Conservation (phyloP, 1,140 invertebrate species). For the Zaprionus tsacasi region DNA sequence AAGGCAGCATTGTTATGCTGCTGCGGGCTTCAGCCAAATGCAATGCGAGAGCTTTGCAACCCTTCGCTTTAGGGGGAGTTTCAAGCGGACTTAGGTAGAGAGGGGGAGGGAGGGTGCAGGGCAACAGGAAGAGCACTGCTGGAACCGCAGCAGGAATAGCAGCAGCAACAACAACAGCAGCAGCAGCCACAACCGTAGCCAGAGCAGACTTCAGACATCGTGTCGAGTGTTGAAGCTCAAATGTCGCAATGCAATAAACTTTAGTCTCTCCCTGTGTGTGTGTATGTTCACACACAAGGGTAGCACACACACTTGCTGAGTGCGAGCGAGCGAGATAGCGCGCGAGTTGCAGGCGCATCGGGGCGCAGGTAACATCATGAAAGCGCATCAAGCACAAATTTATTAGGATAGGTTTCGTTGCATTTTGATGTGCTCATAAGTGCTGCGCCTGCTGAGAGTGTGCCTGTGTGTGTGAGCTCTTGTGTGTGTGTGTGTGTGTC, state of each 20-base stretch:
- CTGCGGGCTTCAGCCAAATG: conserved; percentile 66
- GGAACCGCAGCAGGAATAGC: conserved; percentile 50
- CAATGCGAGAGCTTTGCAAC: conserved; percentile 77
- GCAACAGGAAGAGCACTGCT: conserved; percentile 10
- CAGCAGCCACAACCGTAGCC: conserved; percentile 42
- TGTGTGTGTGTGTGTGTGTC: conserved; percentile 19
- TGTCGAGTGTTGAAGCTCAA: conserved; percentile 82
- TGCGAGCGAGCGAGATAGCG: conserved; percentile 17
- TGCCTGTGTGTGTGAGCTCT: neutral
- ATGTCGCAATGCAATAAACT: conserved; percentile 82
- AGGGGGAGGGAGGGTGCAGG: neutral
- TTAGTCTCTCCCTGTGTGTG: conserved; percentile 41
- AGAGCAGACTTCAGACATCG: conserved; percentile 74
- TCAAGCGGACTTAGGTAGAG: conserved; percentile 9
- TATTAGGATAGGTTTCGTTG: conserved; percentile 82
- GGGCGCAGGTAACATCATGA: conserved; percentile 74
- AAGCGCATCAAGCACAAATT: conserved; percentile 81
- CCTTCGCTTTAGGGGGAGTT: conserved; percentile 48
- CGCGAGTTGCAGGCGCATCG: neutral
- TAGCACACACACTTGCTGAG: conserved; percentile 26
- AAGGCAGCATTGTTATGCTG: conserved; percentile 77
- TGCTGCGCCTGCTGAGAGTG: conserved; percentile 3
- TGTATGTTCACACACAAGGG: conserved; percentile 49
- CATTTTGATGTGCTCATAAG: conserved; percentile 73
- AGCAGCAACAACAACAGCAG: conserved; percentile 48